Base-by-base conservation (phyloP, 2,113 vertebrate species). In the Malurus melanocephalus region DNA sequence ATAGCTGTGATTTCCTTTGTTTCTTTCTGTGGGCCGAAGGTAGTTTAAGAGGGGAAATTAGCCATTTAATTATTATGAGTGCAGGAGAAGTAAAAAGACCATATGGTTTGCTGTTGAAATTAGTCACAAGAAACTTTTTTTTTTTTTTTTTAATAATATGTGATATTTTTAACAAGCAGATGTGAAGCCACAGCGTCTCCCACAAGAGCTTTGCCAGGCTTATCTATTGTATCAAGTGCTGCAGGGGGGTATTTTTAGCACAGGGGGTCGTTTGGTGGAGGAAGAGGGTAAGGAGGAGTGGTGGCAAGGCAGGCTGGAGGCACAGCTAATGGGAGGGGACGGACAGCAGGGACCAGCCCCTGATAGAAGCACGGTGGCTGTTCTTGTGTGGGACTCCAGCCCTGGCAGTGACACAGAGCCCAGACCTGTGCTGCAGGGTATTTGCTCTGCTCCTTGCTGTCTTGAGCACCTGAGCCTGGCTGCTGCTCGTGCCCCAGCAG, bases 101-200 rank as follows among this genome's bases (percentile, higher is more conserved):
- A 97, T 96, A 97, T 97, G 96, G 95, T 96, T 95, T 95, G 94
- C 92, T 96, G 93, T 96, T 92, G 93, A 97, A 97, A 96, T 97
- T 96, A 97, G 96, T 96, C 96, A 96, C 97, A 96, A 97, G 93
- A 96, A 96, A 96, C 96, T 97, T 97, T 97, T 97, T 97, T 88
- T 75, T 95, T 85, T 89, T 82, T 65, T 59, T 35, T 35, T 35
- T 4, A 85, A 96, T 96, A 97, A 97, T 96, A 96, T 93, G 96
- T 95, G 97, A 95, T 97, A 97, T 96, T 97, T 97, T 97, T 96
- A 96, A 95, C 93, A 96, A 93, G 91, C 94, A 96, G 96, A 97
- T 96, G 95, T 88, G 86, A 94, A 86, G 80, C 88, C 85, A 92
- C 94, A 90, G 94, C 85, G 21, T 92, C 89, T 96, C 96, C 93